Base-by-base conservation (phyloP, 2,888 invertebrate genomes). In the Pseudolycoriella hygida region DNA sequence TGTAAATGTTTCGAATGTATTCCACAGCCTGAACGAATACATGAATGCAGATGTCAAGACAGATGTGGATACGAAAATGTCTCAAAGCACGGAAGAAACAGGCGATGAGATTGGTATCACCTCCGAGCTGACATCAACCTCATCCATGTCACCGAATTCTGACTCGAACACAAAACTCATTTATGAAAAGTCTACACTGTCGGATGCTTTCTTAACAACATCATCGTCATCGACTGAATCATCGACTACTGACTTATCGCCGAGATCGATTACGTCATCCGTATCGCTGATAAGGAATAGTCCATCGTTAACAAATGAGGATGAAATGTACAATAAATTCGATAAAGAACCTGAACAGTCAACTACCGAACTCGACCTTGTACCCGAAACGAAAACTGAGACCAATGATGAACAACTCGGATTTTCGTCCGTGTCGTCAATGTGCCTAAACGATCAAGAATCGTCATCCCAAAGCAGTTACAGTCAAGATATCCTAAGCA, bases 21-120 rank as follows among this genome's bases (percentile, higher is more conserved):
- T 76, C 20, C 32, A 43, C 25, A 76, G 75, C 55, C 60, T 77
- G 43, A 73, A 75, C 49, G 76, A 77, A 46, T 77, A 76, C 55
- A 60, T 72, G 46, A 71, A 68, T 53, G 66, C 69, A 3, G 62
- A 59, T 49, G 61, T 64, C 20, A 53, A 52, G 19, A 25, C 44
- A 43, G 40, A 41, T 32, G 47, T 20, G 40, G n/a, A 41, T 5
- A 37, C 17, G 6, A 20, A n/a, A 41, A 34, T 8, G 8, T 14
- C 15, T 15, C 18, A 15, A 32, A 18, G 6, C n/a, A 38, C 39
- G 10, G 20, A 32, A 10, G 20, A 47, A n/a, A 34, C 40, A 17
- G 34, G 17, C 34, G 43, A 43, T 25, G 44, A 53, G 43, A 43
- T 38, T 40, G 51, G 42, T 39, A 50, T 47, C 19, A 17, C 39